Percentiles rank a stretch among this genome's conserved stretches.
These are phyloP conservation scores for Coenonympha glycerion DNA, from an alignment of 2,888 invertebrate genomes.

Conservation along the genomic window DNA sequence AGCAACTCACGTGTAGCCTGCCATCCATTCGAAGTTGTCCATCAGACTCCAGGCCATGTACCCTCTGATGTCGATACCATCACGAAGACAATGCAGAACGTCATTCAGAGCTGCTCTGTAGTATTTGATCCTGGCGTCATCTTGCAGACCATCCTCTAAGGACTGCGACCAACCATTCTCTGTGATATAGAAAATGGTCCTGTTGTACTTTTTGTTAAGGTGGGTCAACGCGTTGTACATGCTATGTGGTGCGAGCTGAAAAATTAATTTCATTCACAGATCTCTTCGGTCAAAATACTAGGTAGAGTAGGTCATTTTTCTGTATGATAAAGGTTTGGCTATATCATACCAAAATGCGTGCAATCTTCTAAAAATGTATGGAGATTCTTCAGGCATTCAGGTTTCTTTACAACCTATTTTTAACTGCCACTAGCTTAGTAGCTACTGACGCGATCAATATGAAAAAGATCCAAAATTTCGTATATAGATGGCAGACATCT, in stretches of 20 bases:
- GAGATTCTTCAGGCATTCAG: no score
- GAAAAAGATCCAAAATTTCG: no score
- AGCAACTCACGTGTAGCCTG: constrained; percentile 75
- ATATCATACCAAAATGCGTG: no score
- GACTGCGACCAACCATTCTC: constrained; percentile 77
- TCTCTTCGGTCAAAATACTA: no score
- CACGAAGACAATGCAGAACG: constrained; percentile 58
- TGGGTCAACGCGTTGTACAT: constrained; percentile 72
- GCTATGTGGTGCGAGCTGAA: constrained; percentile 75
- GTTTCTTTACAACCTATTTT: no score
- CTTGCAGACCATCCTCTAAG: constrained; percentile 44
- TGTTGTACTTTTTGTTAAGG: constrained; percentile 63
- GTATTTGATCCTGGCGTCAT: constrained; percentile 62
- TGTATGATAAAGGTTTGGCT: no score
- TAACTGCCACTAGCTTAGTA: no score
- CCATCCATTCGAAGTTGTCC: constrained; percentile 80
- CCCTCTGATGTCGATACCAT: constrained; percentile 63
- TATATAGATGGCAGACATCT: no score
- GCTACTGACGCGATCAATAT: no score
- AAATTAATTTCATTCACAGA: no score
- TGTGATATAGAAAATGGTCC: constrained; percentile 73
- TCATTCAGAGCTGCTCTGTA: constrained; percentile 60
- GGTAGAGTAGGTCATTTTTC: no score
- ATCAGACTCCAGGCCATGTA: constrained; percentile 79
- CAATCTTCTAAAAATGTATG: no score